These are phyloP conservation scores for Cyrtodaria siliqua DNA, from an alignment of 2,888 invertebrate genomes.

Conservation along the genomic window DNA sequence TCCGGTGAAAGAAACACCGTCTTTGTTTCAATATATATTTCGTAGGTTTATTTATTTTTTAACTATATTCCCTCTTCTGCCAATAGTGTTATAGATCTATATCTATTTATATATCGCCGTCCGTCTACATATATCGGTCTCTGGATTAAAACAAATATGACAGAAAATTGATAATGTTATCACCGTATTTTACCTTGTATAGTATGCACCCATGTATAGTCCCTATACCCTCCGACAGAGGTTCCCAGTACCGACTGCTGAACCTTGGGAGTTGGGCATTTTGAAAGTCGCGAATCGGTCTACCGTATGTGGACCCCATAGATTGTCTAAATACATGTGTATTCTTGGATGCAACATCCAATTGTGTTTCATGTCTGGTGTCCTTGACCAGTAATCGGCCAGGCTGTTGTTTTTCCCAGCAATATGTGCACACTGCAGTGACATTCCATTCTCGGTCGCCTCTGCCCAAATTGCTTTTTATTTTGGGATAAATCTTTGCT, in stretches of 20 bases:
- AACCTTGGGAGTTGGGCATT: constrained; percentile 24
- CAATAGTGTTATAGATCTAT: too few species aligned
- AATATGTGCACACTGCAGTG: constrained; percentile 32
- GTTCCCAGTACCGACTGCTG: constrained; percentile 42
- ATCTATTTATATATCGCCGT: too few species aligned
- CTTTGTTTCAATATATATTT: too few species aligned
- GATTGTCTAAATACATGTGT: constrained; percentile 25
- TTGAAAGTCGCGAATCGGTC: constrained; percentile 23
- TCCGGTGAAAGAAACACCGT: too few species aligned
- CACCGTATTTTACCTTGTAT: too few species aligned
- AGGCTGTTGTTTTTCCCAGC: constrained; percentile 29
- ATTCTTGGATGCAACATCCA: constrained; percentile 31
- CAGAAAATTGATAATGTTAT: too few species aligned
- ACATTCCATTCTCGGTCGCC: constrained; percentile 34
- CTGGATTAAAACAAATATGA: too few species aligned
- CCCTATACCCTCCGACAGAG: constrained; percentile 19
- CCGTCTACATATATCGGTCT: too few species aligned
- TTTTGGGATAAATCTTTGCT: too few species aligned
- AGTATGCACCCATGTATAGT: too few species aligned
- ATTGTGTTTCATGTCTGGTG: constrained; percentile 36
- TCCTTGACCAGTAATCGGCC: constrained; percentile 44
- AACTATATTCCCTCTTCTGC: too few species aligned
- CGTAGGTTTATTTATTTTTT: too few species aligned
- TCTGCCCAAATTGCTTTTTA: constrained; percentile 39
- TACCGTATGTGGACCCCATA: constrained; percentile 36